phyloP scores from a whole-genome alignment of 2,797 vertebrate genomes.

The Craterocephalus amniculus region DNA sequence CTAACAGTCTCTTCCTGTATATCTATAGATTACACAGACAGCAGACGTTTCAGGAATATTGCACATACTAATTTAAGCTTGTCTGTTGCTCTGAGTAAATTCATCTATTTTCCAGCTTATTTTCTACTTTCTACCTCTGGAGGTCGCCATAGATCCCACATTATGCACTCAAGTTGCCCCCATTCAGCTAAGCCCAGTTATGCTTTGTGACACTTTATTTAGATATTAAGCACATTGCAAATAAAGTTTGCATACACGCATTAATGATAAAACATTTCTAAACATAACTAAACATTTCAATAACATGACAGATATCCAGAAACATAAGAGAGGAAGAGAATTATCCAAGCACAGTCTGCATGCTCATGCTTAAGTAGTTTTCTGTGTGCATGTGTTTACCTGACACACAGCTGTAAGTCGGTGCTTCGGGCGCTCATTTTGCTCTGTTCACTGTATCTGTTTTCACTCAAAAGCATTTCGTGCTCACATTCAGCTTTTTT shows the following conservation, averaged over 20 bases:
- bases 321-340: background rate
- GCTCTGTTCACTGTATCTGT: conserved; percentile 1
- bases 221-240: background rate
- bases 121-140: conserved; percentile 80
- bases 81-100: conserved; percentile 4
- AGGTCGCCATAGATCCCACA: conserved; percentile 85
- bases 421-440: background rate
- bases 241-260: background rate
- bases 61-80: background rate
- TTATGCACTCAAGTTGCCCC: conserved; percentile 40
- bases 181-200: conserved; percentile 5
- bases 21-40: background rate
- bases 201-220: conserved; percentile 19
- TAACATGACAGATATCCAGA: background rate
- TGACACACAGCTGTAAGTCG: background rate
- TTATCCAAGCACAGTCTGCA: background rate
- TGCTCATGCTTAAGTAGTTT: background rate
- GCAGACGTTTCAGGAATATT: background rate
- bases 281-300: background rate
- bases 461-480: background rate
- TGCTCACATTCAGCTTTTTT: conserved; percentile 13
- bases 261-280: too few species aligned
- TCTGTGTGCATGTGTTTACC: background rate
- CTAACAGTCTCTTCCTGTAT: conserved; percentile 1
- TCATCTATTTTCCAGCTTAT: conserved; percentile 1